Evolutionary conservation across 2,113 vertebrate species (phyloP), one percentile per base, ranked within the genome.

Genomic region (Larimichthys crocea): DNA sequence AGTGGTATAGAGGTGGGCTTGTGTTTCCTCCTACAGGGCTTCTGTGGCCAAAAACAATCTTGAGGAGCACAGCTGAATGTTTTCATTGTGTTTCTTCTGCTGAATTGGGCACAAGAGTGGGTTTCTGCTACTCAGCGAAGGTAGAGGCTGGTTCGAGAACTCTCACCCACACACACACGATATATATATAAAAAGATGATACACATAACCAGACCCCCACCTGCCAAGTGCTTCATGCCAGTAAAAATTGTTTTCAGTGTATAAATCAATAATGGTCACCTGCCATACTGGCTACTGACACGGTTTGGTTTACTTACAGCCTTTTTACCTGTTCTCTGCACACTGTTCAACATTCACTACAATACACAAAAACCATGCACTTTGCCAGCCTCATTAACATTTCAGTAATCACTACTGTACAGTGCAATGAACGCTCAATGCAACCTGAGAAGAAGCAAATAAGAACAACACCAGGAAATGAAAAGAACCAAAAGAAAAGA

Each of bases 41-140:
- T 79, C 76, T 74, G 83, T 53, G 88, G 94, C 95, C 95, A 95
- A 94, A 92, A 95, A 91, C 93, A 95, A 95, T 95, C 86, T 94
- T 10, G 50, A 91, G 88, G 88, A 92, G 92, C 90, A 90, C 83
- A 86, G 93, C 88, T 94, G 81, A 94, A 94, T 94, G 93, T 94
- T 95, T 94, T 94, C 93, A 92, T 94, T 95, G 91, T 92, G 89
- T 93, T 94, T 90, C 90, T 92, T 91, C 63, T 93, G 94, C 93
- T 94, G 92, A 94, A 92, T 84, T 88, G 92, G 90, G 91, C 91
- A 92, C 89, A 64, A 57, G 82, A 90, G 88, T 79, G 80, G 79
- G 76, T 90, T 93, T 92, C 91, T 91, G 88, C 90, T 71, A 35
- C 86, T 91, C 63, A 64, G 86, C 66, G 56, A 69, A 59, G 84